These are phyloP conservation scores for Eristalis tenax DNA, from an alignment of 2,888 invertebrate genomes.

Conservation along the genomic window DNA sequence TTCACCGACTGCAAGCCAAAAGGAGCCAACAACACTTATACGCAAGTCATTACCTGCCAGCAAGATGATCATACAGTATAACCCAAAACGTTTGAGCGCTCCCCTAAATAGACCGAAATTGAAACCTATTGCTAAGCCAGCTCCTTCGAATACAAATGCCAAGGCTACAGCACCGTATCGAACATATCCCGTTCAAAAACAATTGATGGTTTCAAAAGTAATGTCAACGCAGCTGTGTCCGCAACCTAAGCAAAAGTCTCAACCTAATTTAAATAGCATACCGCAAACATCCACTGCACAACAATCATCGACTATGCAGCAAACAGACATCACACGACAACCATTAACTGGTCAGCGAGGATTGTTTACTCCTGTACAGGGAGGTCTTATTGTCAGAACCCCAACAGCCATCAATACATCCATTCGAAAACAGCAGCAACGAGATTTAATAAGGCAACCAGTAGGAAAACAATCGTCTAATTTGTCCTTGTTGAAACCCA, in stretches of 20 bases:
- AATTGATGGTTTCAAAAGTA: neutral
- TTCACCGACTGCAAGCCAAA: neutral
- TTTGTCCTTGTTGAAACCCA: neutral
- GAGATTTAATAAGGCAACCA: neutral
- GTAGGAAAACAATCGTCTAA: neutral
- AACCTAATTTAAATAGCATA: neutral
- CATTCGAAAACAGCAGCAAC: neutral
- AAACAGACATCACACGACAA: neutral
- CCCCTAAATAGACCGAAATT: neutral
- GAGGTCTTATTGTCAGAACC: slow-evolving; percentile 34
- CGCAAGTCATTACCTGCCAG: neutral
- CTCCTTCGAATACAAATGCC: neutral
- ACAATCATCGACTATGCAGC: neutral
- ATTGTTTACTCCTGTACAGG: neutral
- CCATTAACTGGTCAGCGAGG: neutral
- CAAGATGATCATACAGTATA: neutral
- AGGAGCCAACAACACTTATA: neutral
- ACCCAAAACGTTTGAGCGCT: neutral
- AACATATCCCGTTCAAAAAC: neutral
- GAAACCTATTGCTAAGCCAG: neutral
- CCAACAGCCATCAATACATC: slow-evolving; percentile 53
- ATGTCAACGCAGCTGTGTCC: neutral
- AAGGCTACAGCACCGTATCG: neutral
- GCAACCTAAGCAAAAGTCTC: neutral
- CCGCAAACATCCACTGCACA: neutral